Conservation (phyloP, 2,888 invertebrate species). For the Saturnia pavonia region DNA sequence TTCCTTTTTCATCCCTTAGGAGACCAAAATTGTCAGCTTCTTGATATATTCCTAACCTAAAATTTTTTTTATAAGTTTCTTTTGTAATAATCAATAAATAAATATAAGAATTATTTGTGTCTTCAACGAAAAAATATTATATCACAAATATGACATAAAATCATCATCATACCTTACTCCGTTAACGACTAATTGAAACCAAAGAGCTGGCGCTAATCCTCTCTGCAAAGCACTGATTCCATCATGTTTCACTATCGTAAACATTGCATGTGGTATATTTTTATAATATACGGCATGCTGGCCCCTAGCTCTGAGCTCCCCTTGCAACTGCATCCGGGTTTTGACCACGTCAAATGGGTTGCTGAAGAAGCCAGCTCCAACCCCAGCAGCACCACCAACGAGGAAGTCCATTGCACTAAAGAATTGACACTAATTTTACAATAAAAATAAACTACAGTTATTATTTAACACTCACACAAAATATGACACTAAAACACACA, state of each 20-base stretch:
- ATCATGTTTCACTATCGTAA: slow-evolving; percentile 87
- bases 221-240: slow-evolving; percentile 88
- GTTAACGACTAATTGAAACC: slow-evolving; percentile 88
- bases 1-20: slow-evolving; percentile 83
- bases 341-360: slow-evolving; percentile 96
- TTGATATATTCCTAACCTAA: slow-evolving; percentile 89
- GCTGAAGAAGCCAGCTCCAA: slow-evolving; percentile 90
- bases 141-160: no score
- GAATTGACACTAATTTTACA: slow-evolving; percentile 16
- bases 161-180: slow-evolving; percentile 76
- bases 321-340: slow-evolving; percentile 93
- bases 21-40: slow-evolving; percentile 85
- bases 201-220: slow-evolving; percentile 91
- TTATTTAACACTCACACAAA: slow-evolving; percentile 6
- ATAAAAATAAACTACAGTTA: slow-evolving; percentile 11
- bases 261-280: slow-evolving; percentile 91
- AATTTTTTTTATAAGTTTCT: slow-evolving; percentile 30
- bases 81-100: not conserved
- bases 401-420: slow-evolving; percentile 84
- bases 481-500: not conserved
- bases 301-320: slow-evolving; percentile 87
- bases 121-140: no score
- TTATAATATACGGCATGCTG: slow-evolving; percentile 83
- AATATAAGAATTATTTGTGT: no score
- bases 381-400: slow-evolving; percentile 88